A percentile compares a stretch with the other conserved stretches of the same genome.
Evolutionary conservation across 2,888 invertebrate genomes (phyloP).

Genomic region (Catotricha subobsoleta): DNA sequence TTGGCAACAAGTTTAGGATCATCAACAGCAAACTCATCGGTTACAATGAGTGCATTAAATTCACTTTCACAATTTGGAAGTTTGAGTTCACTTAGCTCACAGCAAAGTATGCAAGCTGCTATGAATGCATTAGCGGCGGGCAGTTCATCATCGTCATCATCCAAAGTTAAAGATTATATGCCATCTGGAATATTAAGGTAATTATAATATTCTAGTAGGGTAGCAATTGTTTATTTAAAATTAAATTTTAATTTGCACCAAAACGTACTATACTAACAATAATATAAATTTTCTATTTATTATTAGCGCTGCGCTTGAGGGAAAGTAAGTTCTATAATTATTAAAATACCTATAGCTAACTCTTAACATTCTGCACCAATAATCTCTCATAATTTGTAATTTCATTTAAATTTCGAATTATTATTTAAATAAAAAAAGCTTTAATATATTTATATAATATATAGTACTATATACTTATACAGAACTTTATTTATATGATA

Average conservation of each 20-base stretch:
- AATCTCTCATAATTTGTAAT: constrained; percentile 3
- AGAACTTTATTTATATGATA: neutral
- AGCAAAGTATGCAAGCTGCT: constrained; percentile 30
- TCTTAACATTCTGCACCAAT: constrained; percentile 2
- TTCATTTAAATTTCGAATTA: neutral
- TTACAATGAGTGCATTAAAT: constrained; percentile 27
- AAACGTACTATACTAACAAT: neutral
- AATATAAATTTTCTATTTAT: neutral
- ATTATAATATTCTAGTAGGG: constrained; percentile 15
- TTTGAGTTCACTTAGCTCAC: constrained; percentile 25
- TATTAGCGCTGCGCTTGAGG: constrained; percentile 50
- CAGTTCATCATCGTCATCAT: constrained; percentile 12
- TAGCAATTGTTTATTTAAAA: too few relatives aligned
- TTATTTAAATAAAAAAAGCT: too few relatives aligned
- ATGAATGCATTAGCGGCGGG: constrained; percentile 30
- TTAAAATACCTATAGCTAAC: too few relatives aligned
- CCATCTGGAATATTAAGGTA: constrained; percentile 34
- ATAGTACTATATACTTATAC: neutral
- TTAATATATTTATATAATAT: too few relatives aligned
- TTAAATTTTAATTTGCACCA: neutral
- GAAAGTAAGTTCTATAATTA: constrained; percentile 35
- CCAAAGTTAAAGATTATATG: constrained; percentile 27
- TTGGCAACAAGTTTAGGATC: constrained; percentile 1
- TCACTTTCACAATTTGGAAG: constrained; percentile 28
- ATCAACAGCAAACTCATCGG: too few relatives aligned